Evolutionary conservation across 2,888 invertebrate species (phyloP).

Genomic region (Bruchidius siliquastri): DNA sequence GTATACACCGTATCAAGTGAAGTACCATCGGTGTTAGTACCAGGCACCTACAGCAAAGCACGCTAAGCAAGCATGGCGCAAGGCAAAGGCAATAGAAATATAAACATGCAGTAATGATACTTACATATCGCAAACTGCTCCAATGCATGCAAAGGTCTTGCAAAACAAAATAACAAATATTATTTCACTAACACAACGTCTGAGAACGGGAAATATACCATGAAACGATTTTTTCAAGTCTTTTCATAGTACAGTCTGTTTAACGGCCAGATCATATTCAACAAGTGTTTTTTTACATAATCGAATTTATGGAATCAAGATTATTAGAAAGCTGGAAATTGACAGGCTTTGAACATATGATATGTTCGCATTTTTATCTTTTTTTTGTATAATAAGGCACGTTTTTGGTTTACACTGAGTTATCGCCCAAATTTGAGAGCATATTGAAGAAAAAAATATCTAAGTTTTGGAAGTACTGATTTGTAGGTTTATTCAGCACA

Average conservation of each 20-base stretch:
- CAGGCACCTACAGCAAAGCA: not conserved
- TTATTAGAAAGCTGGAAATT: no score
- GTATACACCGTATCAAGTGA: not conserved
- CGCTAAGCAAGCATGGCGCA: not conserved
- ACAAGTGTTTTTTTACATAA: no score
- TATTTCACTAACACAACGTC: conserved; percentile 16
- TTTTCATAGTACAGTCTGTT: not conserved
- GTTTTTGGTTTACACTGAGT: no score
- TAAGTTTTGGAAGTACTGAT: no score
- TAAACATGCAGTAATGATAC: conserved; percentile 48
- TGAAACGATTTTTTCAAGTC: no score
- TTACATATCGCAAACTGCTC: conserved; percentile 86
- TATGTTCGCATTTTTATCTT: no score
- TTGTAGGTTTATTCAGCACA: no score
- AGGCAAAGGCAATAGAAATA: not conserved
- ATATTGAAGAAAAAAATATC: no score
- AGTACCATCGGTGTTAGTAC: not conserved
- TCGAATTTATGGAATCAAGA: no score
- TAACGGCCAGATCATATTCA: not conserved
- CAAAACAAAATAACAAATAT: conserved; percentile 46
- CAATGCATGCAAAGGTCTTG: conserved; percentile 84
- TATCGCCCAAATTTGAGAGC: no score
- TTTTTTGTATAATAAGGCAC: no score
- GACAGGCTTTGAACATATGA: no score
- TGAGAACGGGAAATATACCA: not conserved